phyloP scores from a whole-genome alignment of 30 jellyfish, hydroid and myxozoan genomes.

The Clytia hemisphaerica region DNA sequence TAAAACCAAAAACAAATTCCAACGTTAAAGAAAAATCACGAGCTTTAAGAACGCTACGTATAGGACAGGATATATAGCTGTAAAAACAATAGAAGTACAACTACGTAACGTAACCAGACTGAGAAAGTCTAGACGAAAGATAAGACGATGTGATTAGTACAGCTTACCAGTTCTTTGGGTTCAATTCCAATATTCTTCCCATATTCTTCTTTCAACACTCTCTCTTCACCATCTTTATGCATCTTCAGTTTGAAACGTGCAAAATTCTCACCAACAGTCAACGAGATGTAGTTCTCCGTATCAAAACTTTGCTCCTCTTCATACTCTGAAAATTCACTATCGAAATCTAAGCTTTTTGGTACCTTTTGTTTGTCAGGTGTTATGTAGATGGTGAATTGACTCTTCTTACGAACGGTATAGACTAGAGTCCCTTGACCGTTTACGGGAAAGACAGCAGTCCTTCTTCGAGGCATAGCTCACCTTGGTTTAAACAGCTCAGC shows the following conservation, averaged over 20 bases:
- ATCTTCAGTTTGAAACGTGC: conserved; percentile 6
- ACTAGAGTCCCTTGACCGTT: conserved; percentile 18
- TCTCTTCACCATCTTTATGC: background rate
- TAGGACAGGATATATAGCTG: too few species aligned
- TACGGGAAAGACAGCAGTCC: too few species aligned
- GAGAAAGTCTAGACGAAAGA: too few species aligned
- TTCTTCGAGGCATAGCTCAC: too few species aligned
- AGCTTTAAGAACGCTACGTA: too few species aligned
- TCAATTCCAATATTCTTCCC: background rate
- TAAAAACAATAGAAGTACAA: too few species aligned
- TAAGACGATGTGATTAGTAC: too few species aligned
- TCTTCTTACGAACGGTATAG: background rate
- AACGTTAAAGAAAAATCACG: too few species aligned
- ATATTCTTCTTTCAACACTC: background rate
- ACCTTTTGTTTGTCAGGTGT: background rate
- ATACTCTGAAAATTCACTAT: background rate
- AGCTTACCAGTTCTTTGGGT: too few species aligned
- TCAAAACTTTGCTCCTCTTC: background rate
- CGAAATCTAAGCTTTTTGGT: background rate
- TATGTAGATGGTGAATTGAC: conserved; percentile 2
- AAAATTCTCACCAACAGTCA: background rate
- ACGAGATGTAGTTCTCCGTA: background rate
- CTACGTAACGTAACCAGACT: too few species aligned
- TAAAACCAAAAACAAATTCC: too few species aligned
- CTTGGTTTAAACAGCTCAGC: too few species aligned